Base-by-base conservation (phyloP, 1,140 invertebrate genomes). In the Antheraea pernyi region DNA sequence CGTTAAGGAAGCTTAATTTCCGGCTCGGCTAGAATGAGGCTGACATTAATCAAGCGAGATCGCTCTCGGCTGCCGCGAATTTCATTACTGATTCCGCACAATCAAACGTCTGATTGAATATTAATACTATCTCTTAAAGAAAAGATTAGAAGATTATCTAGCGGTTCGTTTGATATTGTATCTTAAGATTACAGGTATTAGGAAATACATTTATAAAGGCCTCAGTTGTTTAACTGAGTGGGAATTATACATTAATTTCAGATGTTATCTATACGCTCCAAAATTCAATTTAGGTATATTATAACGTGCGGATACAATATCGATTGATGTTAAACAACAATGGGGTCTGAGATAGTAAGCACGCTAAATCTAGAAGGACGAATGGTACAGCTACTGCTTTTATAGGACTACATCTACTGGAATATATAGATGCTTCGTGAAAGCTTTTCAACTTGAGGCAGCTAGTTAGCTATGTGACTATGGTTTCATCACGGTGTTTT, bases 1-100 rank as follows among this genome's bases (percentile, higher is more conserved):
- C 76, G 85, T 81, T 82, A 81, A 82, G 79, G 81, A 81, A 82
- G 80, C 82, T 85, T 85, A 86, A 85, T 88, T 85, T 85, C 81
- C 83, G 77, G 69, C 76, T 74, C 65, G 72, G 75, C 74, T 77
- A 73, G 71, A 81, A 78, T 77, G 72, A 78, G 67, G 71, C 79
- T 83, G 77, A 80, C 77, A 88, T 88, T 84, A 82, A 86, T 85
- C 84, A 86, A 80, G 74, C 67, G 68, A 84, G 80, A 85, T 82
- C 76, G 76, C 76, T 79, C 79, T 75, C 71, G 58, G 46, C 69
- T 81, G 78, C 71, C 74, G 73, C 69, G 74, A 81, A 78, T 82
- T 86, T 82, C 79, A 81, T 82, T 84, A 84, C 73, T 37, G 37
- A 37, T 42, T 64, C 62, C 22, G 62, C 30, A 39, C 62, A 64